Evolutionary conservation across 1,140 invertebrate genomes (phyloP), one percentile per base, ranked within the genome.

Genomic region (Trialeurodes vaporariorum): DNA sequence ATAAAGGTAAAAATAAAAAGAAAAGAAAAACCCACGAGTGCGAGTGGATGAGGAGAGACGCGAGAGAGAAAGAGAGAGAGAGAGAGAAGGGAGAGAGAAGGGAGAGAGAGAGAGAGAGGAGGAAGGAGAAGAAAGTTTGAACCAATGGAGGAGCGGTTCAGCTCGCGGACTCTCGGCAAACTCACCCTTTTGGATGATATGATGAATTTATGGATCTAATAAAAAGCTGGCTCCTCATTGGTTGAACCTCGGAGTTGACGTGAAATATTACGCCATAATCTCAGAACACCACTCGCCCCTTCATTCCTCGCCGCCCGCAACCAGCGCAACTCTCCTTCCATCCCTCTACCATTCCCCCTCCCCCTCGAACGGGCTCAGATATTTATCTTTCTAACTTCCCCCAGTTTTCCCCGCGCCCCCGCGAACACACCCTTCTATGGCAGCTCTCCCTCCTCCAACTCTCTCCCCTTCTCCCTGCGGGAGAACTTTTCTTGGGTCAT

Each of bases 151-250:
- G 34, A 27, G 27, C 23, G n/a, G n/a, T n/a, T 27, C 63, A 24
- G 58, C 61, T 49, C 63, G 63, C 63, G 63, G 63, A 63, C 49
- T 58, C 63, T 23, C 59, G 25, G 40, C 61, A 13, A 26, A 49
- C 34, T 17, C 34, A 49, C 34, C 5, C 34, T 17, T 17, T 5
- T 17, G 17, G 34, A 49, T 49, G 69, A 72, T 72, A 73, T 73
- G 72, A 72, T 72, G 71, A 73, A 73, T 73, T 73, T 73, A 73
- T 72, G 72, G 71, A 72, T 73, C 72, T 73, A 73, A 73, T 73
- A 73, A 70, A 73, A 71, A 65, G 69, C 60, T 62, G 60, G 40
- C 22, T 66, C 66, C 26, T 60, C 24, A 69, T 69, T 69, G 68
- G 68, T 61, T 58, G 68, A 66, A 40, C 26, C 27, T 12, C 25